Base-by-base conservation (phyloP, 2,113 vertebrate genomes). In the Ursus arctos region DNA sequence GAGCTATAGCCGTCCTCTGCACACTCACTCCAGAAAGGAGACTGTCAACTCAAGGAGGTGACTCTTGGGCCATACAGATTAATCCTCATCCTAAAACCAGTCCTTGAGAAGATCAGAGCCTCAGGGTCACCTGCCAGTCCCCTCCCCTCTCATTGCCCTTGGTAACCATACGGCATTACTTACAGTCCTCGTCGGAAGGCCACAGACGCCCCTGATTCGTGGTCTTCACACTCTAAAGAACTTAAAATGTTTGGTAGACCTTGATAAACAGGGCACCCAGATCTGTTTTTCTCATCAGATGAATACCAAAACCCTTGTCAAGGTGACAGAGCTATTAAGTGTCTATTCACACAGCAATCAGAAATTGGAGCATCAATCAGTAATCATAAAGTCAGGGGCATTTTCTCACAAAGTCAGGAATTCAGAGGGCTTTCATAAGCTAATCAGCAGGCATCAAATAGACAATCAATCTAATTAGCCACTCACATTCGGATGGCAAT, bases 401-500 rank as follows among this genome's bases (percentile, higher is more conserved):
- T 98, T 98, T 98, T 98, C 97, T 98, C 98, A 97, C 96, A 95
- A 98, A 99, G 98, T 98, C 98, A 98, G 97, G 93, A 98, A 99
- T 99, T 98, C 97, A 98, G 98, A 98, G 98, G 98, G 97, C 98
- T 99, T 99, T 98, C 98, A 98, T 98, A 98, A 99, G 98, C 98
- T 99, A 98, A 99, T 98, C 99, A 99, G 97, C 98, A 99, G 97
- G 97, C 98, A 98, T 99, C 99, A 99, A 98, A 99, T 98, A 99
- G 98, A 99, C 98, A 99, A 99, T 99, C 98, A 98, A 99, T 98
- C 98, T 99, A 99, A 99, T 99, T 99, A 99, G 98, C 98, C 96
- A 98, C 95, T 98, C 98, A 98, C 95, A 98, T 98, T 98, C 98
- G 82, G 95, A 98, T 98, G 98, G 98, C 98, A 98, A 98, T 98